A percentile compares a stretch with the other conserved stretches of the same genome.
Conservation (phyloP, 2,888 invertebrate genomes). For the Caenorhabditis macrosperma region DNA sequence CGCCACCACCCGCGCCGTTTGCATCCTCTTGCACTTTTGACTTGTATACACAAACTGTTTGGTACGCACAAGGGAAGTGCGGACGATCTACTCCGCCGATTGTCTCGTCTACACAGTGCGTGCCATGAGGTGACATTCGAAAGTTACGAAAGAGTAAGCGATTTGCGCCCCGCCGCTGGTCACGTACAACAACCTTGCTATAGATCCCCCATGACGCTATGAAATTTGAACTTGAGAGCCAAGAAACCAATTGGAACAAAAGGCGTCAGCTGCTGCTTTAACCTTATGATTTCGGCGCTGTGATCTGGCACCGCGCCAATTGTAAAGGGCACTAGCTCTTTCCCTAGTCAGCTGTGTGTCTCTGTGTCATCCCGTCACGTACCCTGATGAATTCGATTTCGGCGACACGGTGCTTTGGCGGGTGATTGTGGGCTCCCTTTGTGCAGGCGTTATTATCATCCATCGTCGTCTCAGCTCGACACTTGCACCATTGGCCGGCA, state of each 20-base stretch:
- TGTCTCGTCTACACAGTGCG: slow-evolving; percentile 14
- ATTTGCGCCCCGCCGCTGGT: neutral
- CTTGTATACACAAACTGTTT: slow-evolving; percentile 42
- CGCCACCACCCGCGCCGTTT: slow-evolving; percentile 26
- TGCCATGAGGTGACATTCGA: slow-evolving; percentile 53
- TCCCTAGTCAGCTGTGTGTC: slow-evolving; percentile 33
- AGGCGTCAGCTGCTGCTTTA: slow-evolving; percentile 52
- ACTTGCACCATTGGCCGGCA: slow-evolving; percentile 75
- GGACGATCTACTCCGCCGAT: slow-evolving; percentile 7
- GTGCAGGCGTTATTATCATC: slow-evolving; percentile 76
- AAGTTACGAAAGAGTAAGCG: slow-evolving; percentile 34
- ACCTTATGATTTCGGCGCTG: slow-evolving; percentile 53
- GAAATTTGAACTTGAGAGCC: slow-evolving; percentile 50
- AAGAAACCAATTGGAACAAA: slow-evolving; percentile 47
- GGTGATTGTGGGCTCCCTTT: slow-evolving; percentile 78
- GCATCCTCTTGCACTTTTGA: slow-evolving; percentile 43
- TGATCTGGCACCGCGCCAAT: slow-evolving; percentile 57
- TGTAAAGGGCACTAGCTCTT: slow-evolving; percentile 55
- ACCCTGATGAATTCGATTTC: slow-evolving; percentile 80
- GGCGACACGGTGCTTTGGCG: slow-evolving; percentile 77
- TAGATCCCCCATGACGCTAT: slow-evolving; percentile 45
- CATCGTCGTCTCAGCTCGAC: slow-evolving; percentile 78
- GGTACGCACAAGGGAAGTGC: slow-evolving; percentile 24
- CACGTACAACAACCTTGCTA: neutral
- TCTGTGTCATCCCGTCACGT: slow-evolving; percentile 14